Evolutionary conservation across 1,140 invertebrate species (phyloP), one percentile per base, ranked within the genome.

Genomic region (Brachionus angularis): DNA sequence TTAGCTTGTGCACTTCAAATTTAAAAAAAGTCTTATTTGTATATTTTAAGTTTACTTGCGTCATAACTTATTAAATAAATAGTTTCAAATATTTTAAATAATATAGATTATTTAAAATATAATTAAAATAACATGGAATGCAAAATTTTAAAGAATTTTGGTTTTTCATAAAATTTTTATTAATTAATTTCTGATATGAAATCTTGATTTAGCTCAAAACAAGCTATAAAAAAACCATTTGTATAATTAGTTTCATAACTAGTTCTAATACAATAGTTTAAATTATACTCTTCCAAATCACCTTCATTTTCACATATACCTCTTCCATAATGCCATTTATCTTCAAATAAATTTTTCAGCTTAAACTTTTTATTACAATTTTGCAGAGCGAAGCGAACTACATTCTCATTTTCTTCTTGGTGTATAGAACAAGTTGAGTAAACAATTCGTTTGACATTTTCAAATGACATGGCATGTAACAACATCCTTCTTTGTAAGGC

Each of bases 401-500:
- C 93, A 74, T 87, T 80, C 83, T 98, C 95, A 79, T 98, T 97
- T 83, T 98, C 95, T 83, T 92, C 87, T 5, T 86, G 83, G 79
- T 89, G 85, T 25, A 93, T 77, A 0, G 94, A 98, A 79, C 94
- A 98, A 0, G 94, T 97, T 16, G 93, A 96, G 78, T 98, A 98
- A 5, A 95, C 88, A 47, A 97, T 86, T 72, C 87, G 83, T 77
- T 92, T 89, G 0, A 87, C 90, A 70, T 86, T 86, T 1, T 91
- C 89, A 80, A 95, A 95, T 16, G 84, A 85, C 74, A 97, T 85
- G 0, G 93, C 93, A 79, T 91, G 89, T 72, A 87, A 86, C 7
- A 98, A 81, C 50, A 97, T 85, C 75, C 88, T 87, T 23, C 87
- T 86, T 84, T 98, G 94, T 73, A 96, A 87, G 14, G 86, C 86